A percentile compares a stretch with the other conserved stretches of the same genome.
phyloP scores from a whole-genome alignment of 2,888 invertebrate genomes.

The Dryobota labecula region DNA sequence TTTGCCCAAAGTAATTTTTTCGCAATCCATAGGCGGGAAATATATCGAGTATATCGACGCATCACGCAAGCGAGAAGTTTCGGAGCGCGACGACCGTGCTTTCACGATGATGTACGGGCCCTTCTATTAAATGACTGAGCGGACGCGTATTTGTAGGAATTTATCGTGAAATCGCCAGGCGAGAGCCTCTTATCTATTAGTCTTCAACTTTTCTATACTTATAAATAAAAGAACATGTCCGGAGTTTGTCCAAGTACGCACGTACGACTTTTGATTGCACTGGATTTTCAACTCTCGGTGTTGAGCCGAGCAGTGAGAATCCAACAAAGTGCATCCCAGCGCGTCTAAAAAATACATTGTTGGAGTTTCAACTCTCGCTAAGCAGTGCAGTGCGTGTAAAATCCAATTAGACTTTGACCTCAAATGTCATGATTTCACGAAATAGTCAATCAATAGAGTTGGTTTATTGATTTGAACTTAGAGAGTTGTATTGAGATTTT shows the following conservation, averaged over 20 bases:
- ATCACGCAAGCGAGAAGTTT: slow-evolving; percentile 1
- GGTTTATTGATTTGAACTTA: neutral
- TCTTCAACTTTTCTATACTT: neutral
- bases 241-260: neutral
- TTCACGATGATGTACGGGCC: neutral
- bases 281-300: neutral
- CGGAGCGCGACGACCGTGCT: neutral
- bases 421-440: neutral
- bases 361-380: neutral
- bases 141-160: neutral
- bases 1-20: neutral
- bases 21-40: neutral
- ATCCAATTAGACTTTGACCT: neutral
- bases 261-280: neutral
- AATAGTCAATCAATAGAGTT: neutral
- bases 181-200: neutral
- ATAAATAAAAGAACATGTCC: neutral
- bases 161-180: neutral
- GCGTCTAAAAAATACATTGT: neutral
- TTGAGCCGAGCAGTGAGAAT: neutral
- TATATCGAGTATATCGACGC: neutral
- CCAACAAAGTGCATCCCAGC: too few relatives aligned
- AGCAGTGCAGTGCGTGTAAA: neutral
- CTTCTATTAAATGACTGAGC: neutral
- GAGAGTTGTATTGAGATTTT: too few relatives aligned